Percentiles rank a stretch among this genome's conserved stretches.
Conservation (phyloP, 2,888 invertebrate genomes). For the Xestobium rufovillosum region DNA sequence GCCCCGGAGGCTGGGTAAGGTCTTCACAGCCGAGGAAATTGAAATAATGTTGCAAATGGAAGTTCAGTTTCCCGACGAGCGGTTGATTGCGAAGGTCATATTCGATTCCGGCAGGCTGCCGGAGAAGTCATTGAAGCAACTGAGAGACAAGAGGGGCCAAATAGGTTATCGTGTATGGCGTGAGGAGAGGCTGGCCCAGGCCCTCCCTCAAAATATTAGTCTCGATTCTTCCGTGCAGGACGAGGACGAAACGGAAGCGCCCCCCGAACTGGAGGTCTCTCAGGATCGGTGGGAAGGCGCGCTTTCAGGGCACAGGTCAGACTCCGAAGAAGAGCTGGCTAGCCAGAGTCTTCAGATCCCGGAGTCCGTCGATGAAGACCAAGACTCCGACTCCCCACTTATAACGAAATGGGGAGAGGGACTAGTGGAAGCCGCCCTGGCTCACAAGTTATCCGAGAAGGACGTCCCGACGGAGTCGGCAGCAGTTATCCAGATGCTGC, state of each 20-base stretch:
- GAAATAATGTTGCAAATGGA: conserved; percentile 9
- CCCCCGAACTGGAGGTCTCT: too few relatives aligned
- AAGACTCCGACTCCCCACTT: conserved; percentile 6
- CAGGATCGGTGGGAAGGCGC: too few relatives aligned
- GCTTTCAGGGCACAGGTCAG: background rate
- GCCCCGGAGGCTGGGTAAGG: background rate
- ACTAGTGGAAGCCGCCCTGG: conserved; percentile 6
- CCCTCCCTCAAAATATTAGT: too few relatives aligned
- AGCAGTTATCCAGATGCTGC: conserved; percentile 13
- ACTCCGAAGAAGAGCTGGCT: background rate
- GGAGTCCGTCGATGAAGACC: background rate
- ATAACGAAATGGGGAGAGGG: conserved; percentile 10
- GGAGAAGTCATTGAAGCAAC: conserved; percentile 14
- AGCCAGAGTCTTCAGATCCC: conserved; percentile 1
- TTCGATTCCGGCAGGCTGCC: conserved; percentile 3
- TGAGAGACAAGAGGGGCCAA: conserved; percentile 13
- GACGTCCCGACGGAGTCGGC: conserved; percentile 8
- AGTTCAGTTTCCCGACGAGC: conserved; percentile 1
- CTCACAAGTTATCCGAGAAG: conserved; percentile 7
- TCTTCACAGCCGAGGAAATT: conserved; percentile 5
- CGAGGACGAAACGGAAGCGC: background rate
- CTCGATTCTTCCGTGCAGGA: background rate
- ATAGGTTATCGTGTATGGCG: conserved; percentile 9
- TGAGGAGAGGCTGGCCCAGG: conserved; percentile 5
- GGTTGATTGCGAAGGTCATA: conserved; percentile 10